These are phyloP conservation scores for Monoplex corrugatus DNA, from an alignment of 2,888 invertebrate genomes.

Conservation along the genomic window DNA sequence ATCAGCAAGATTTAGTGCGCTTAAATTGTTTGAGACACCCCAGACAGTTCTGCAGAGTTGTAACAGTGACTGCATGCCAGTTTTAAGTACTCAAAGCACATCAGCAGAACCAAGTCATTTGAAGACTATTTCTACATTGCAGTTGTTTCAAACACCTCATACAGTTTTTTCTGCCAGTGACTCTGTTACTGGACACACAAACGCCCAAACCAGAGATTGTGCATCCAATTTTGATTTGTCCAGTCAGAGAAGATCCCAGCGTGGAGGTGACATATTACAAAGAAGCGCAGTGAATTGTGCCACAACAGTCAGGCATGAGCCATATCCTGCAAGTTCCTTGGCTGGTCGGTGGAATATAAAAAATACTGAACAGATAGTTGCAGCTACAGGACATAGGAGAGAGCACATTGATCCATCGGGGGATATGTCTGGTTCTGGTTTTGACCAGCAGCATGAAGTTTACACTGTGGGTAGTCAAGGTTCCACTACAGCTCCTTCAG, in stretches of 20 bases:
- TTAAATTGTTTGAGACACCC: constrained; percentile 10
- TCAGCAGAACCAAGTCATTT: not conserved
- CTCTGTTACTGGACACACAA: not conserved
- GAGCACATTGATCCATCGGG: not conserved
- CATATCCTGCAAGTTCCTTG: not conserved
- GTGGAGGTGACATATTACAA: not conserved
- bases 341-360: not conserved
- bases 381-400: not conserved
- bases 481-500: not conserved
- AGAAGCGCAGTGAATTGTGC: not conserved
- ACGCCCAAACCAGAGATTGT: too few relatives aligned
- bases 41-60: not conserved
- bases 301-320: not conserved
- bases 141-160: not conserved
- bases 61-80: not conserved
- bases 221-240: too few relatives aligned
- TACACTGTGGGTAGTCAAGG: not conserved
- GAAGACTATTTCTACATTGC: not conserved
- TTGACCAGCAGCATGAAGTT: not conserved
- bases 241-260: not conserved
- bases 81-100: not conserved
- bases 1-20: not conserved
- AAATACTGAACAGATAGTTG: not conserved
- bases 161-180: not conserved
- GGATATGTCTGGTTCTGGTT: not conserved